Evolutionary conservation across 2,888 invertebrate species (phyloP), one percentile per base, ranked within the genome.

Genomic region (Ptychoptera contaminata): DNA sequence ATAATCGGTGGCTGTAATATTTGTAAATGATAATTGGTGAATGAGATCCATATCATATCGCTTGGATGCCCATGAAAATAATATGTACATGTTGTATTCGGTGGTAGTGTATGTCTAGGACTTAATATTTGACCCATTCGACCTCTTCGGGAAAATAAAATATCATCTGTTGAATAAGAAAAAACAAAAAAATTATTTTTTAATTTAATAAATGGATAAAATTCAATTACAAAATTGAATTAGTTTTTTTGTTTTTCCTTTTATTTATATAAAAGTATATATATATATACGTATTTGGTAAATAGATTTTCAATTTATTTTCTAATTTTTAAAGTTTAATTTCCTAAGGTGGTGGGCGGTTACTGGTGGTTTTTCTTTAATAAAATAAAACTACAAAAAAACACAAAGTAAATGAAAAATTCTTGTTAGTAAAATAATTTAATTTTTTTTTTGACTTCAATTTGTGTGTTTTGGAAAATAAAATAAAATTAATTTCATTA

Each of bases 1-100:
- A 67, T 69, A 56, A 72, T 70, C 49, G 75, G 77, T 48, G 68
- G 68, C 53, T 79, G 69, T 49, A 85, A 67, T 50, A 83, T 82
- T 57, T 84, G 76, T 54, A 86, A 82, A 53, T 80, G 82, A 67
- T 84, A 88, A 50, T 85, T 85, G 50, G 84, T 77, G 61, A 88
- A 88, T 64, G 84, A 87, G 52, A 88, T 71, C 90, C 90, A 90
- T 46, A 90, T 78, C 49, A 82, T 73, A 61, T 87, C 87, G 42
- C 79, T 74, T 69, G 79, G 74, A 50, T 78, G 75, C 29, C 87
- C 88, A 58, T 78, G 77, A 61, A 90, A 85, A 52, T 77, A 79
- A 74, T 87, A 90, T 29, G 81, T 82, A 68, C 90, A 90, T 38
- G 85, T 86, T 45, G 87, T 84, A 58, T 83, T 82, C 1, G 86